Evolutionary conservation across 2,113 vertebrate genomes (phyloP).

Genomic region (Machaerirhynchus nigripectus): DNA sequence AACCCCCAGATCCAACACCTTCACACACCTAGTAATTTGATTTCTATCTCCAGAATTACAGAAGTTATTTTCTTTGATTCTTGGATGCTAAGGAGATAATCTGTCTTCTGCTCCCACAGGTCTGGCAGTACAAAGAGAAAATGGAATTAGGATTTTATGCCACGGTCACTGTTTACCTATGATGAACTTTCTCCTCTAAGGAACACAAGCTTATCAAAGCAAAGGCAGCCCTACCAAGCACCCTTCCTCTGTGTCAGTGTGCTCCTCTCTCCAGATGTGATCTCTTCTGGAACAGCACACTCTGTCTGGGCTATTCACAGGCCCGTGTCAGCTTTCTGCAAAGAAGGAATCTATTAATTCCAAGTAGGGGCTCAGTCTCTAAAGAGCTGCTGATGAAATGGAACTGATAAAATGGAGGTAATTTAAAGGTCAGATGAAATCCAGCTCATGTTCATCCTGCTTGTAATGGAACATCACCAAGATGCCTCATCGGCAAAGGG

Average conservation of each 20-base stretch:
- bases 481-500: not conserved
- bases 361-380: not conserved
- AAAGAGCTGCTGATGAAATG: slow-evolving; percentile 45
- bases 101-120: not conserved
- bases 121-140: not conserved
- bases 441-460: slow-evolving; percentile 4
- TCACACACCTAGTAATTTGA: not conserved
- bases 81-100: not conserved
- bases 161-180: not conserved
- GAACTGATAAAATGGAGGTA: slow-evolving; percentile 40
- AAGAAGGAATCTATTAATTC: slow-evolving; percentile 54
- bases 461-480: slow-evolving; percentile 30
- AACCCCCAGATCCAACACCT: not conserved
- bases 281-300: not conserved
- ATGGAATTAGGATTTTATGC: not conserved
- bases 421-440: slow-evolving; percentile 68
- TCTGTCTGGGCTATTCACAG: not conserved
- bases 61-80: not conserved
- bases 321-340: not conserved
- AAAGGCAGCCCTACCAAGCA: not conserved
- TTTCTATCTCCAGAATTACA: not conserved
- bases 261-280: not conserved
- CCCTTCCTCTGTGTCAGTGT: not conserved
- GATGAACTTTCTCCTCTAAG: not conserved
- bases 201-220: not conserved